Evolutionary conservation across 2,888 invertebrate species (phyloP).

Genomic region (Campopleginae sp.): DNA sequence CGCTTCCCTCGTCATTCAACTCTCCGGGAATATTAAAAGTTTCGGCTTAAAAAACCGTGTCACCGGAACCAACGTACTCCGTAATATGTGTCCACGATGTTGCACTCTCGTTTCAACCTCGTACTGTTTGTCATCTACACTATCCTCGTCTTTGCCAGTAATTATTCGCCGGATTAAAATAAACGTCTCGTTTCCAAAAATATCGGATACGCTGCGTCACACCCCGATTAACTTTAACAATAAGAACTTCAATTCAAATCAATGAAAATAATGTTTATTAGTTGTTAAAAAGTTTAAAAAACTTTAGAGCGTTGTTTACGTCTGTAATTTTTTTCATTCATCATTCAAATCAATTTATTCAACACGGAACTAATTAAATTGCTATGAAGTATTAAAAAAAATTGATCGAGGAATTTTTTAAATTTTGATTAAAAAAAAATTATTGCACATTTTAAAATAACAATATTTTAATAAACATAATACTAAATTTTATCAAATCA

Average conservation of each 20-base stretch:
- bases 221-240: background rate
- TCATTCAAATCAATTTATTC: background rate
- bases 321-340: background rate
- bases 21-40: slow-evolving; percentile 66
- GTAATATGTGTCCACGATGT: slow-evolving; percentile 55
- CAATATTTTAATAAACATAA: too few species aligned
- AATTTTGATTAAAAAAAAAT: too few species aligned
- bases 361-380: background rate
- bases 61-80: slow-evolving; percentile 54
- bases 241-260: too few species aligned
- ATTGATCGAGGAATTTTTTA: background rate
- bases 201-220: background rate
- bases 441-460: too few species aligned
- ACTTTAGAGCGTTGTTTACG: background rate
- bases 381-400: background rate
- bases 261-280: too few species aligned
- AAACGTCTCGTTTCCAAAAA: background rate
- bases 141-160: slow-evolving; percentile 9
- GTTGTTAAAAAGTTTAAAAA: background rate
- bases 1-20: slow-evolving; percentile 33
- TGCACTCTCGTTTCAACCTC: slow-evolving; percentile 27
- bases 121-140: slow-evolving; percentile 26
- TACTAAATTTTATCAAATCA: too few species aligned
- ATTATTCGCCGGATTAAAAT: slow-evolving; percentile 21
- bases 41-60: slow-evolving; percentile 58